These are phyloP conservation scores for Trematomus bernacchii DNA, from an alignment of 2,797 vertebrate genomes.

Conservation along the genomic window DNA sequence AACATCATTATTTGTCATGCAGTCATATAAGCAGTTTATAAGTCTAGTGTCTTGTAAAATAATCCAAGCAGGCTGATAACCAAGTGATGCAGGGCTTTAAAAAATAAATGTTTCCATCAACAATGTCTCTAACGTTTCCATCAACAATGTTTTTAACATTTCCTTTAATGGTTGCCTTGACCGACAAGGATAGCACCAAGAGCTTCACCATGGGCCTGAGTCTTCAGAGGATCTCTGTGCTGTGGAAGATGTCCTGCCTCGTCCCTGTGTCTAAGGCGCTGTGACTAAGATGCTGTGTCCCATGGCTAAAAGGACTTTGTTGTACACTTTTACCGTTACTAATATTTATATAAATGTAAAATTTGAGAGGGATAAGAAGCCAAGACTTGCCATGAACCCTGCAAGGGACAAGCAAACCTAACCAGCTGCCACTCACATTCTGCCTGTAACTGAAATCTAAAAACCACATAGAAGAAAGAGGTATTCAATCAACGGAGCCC, in stretches of 20 bases:
- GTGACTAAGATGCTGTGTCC: too few relatives aligned
- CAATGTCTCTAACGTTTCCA: too few relatives aligned
- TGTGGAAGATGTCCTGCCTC: too few relatives aligned
- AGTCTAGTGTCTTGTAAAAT: not conserved
- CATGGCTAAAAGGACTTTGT: too few relatives aligned
- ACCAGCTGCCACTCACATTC: conserved; percentile 10
- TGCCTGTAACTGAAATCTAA: conserved; percentile 18
- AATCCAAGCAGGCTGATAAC: not conserved
- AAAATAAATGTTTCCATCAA: not conserved
- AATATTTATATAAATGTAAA: conserved; percentile 6
- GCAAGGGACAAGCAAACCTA: conserved; percentile 5
- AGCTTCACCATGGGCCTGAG: too few relatives aligned
- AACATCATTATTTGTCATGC: not conserved
- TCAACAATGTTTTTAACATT: too few relatives aligned
- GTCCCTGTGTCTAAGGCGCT: too few relatives aligned
- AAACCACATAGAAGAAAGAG: not conserved
- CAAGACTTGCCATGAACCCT: not conserved
- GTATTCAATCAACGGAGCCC: conserved; percentile 16
- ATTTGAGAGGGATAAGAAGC: conserved; percentile 9
- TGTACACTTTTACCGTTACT: too few relatives aligned
- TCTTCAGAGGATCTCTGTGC: too few relatives aligned
- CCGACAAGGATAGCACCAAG: too few relatives aligned
- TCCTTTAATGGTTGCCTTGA: too few relatives aligned
- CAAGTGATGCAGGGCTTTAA: not conserved
- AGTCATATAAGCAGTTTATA: not conserved